Percentiles rank a stretch among this genome's conserved stretches.
Conservation (phyloP, 2,113 vertebrate genomes). For the Pyxicephalus adspersus region DNA sequence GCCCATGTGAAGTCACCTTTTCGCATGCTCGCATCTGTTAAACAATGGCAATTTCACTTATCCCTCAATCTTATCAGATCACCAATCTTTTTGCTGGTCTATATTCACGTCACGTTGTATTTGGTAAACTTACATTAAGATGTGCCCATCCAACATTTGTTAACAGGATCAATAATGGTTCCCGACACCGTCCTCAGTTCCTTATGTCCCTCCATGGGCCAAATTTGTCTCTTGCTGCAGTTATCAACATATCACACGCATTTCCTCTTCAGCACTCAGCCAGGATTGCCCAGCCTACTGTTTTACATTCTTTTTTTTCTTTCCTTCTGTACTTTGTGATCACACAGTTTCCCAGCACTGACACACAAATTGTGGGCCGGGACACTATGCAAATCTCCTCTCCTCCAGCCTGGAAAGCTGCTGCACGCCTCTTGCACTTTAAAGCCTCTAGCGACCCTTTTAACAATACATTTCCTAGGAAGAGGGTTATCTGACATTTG, state of each 20-base stretch:
- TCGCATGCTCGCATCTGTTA: no score
- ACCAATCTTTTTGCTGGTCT: no score
- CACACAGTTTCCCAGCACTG: slow-evolving; percentile 40
- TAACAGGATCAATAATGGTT: neutral
- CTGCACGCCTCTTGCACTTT: neutral
- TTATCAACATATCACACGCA: slow-evolving; percentile 2
- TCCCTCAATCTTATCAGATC: no score
- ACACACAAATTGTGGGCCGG: slow-evolving; percentile 12
- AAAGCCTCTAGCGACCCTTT: no score
- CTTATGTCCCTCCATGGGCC: neutral
- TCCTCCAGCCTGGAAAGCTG: neutral
- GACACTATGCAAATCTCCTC: neutral
- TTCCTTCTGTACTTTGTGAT: slow-evolving; percentile 17
- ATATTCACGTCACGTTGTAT: neutral
- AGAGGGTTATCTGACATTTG: no score
- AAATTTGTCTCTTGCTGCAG: neutral
- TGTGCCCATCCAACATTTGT: neutral
- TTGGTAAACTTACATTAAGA: neutral
- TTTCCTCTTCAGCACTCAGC: slow-evolving; percentile 39
- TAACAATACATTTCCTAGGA: no score
- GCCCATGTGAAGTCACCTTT: no score
- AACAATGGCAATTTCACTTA: no score
- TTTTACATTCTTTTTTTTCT: slow-evolving; percentile 16
- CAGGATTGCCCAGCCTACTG: slow-evolving; percentile 20
- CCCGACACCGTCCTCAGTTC: neutral